Percentiles rank a stretch among this genome's conserved stretches.
Conservation (phyloP, 2,797 vertebrate species). For the Tinamus major region DNA sequence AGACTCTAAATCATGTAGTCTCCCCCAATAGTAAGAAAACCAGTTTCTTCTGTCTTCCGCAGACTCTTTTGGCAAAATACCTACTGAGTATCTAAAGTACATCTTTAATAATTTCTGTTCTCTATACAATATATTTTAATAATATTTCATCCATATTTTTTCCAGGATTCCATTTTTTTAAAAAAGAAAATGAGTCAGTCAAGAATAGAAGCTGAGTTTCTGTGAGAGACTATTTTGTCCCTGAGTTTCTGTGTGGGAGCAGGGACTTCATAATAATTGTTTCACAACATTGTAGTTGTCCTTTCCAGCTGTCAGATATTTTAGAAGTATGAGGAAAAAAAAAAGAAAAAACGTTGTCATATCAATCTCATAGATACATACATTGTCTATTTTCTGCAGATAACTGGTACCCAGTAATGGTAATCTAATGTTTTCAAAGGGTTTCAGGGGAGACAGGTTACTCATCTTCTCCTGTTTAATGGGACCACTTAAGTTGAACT, state of each 20-base stretch:
- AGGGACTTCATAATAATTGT: neutral
- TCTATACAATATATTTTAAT: neutral
- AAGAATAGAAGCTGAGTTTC: neutral
- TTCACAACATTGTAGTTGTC: neutral
- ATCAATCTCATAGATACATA: slow-evolving; percentile 3
- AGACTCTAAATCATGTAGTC: neutral
- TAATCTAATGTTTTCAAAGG: slow-evolving; percentile 18
- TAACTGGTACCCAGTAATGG: neutral
- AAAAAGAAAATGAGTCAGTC: neutral
- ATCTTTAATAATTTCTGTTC: neutral
- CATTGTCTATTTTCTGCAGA: neutral
- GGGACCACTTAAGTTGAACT: neutral
- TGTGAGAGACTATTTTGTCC: neutral
- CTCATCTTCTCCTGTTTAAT: neutral
- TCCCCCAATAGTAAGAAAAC: neutral
- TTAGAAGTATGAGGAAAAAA: neutral
- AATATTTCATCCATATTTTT: neutral
- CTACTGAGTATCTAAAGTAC: neutral
- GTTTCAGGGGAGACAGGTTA: neutral
- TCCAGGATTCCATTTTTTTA: neutral
- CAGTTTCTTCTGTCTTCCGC: neutral
- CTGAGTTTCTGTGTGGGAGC: neutral
- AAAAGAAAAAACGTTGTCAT: slow-evolving; percentile 2
- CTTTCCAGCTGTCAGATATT: neutral
- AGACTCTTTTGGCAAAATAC: neutral